Evolutionary conservation across 2,113 vertebrate species (phyloP).

Genomic region (Paraplagusia blochii): DNA sequence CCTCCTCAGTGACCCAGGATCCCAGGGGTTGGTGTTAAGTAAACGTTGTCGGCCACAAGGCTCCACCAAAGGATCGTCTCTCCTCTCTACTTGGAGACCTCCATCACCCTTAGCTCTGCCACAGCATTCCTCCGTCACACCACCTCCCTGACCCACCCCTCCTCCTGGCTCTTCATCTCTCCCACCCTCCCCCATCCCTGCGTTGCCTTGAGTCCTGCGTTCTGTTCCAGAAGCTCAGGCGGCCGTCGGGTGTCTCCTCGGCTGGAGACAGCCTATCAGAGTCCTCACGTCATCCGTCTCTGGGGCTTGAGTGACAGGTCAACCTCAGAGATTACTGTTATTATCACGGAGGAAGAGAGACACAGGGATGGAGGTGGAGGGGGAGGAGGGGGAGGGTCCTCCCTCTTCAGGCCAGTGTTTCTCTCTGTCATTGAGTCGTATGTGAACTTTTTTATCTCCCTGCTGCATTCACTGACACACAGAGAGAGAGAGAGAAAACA

Average conservation of each 20-base stretch:
- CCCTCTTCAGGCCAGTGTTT: slow-evolving; percentile 59
- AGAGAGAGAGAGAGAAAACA: slow-evolving; percentile 30
- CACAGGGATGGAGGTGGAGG: not conserved
- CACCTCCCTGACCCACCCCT: slow-evolving; percentile 44
- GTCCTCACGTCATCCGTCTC: slow-evolving; percentile 73
- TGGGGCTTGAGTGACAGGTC: slow-evolving; percentile 59
- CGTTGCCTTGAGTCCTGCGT: slow-evolving; percentile 55
- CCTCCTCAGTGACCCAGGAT: slow-evolving; percentile 46
- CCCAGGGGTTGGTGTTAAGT: slow-evolving; percentile 64
- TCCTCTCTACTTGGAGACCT: slow-evolving; percentile 55
- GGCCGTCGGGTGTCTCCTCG: slow-evolving; percentile 54
- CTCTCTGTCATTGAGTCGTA: slow-evolving; percentile 53
- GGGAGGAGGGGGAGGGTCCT: slow-evolving; percentile 22
- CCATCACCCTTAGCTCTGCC: slow-evolving; percentile 38
- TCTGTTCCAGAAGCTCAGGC: slow-evolving; percentile 42
- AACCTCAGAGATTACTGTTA: slow-evolving; percentile 67
- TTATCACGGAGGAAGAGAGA: slow-evolving; percentile 46
- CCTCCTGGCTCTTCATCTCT: slow-evolving; percentile 17
- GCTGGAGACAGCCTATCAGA: slow-evolving; percentile 73
- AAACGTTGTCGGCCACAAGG: slow-evolving; percentile 64
- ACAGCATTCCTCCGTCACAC: slow-evolving; percentile 55
- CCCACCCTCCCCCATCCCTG: not conserved
- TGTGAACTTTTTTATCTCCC: slow-evolving; percentile 62
- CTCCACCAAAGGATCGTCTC: slow-evolving; percentile 66
- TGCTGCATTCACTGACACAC: slow-evolving; percentile 45